Percentiles rank a stretch among this genome's conserved stretches.
Conservation (phyloP, 2,113 vertebrate genomes). For the Cyprinodon brontotheroides region DNA sequence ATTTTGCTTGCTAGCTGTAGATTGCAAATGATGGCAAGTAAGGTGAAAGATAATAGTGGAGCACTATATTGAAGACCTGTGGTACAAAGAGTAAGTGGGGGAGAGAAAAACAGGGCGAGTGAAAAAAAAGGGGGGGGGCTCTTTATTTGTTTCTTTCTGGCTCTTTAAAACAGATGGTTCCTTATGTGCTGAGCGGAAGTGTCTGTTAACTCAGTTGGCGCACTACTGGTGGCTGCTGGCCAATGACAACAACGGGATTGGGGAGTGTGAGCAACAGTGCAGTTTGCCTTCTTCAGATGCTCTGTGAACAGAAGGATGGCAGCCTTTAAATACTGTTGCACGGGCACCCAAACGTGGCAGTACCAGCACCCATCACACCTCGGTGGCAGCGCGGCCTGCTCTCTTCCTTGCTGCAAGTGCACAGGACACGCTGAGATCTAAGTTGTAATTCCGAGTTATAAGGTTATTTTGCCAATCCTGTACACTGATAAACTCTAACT, state of each 20-base stretch:
- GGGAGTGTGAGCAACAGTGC: constrained; percentile 96
- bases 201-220: constrained; percentile 99
- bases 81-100: constrained; percentile 30
- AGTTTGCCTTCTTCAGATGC: constrained; percentile 96
- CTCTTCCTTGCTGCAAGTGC: constrained; percentile 65
- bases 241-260: constrained; percentile 94
- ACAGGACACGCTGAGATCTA: constrained; percentile 50
- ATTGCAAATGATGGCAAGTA: constrained; percentile 47
- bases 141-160: constrained; percentile 75
- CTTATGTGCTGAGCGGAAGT: constrained; percentile 98
- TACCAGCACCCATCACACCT: constrained; percentile 76
- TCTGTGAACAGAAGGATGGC: constrained; percentile 95
- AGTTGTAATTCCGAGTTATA: not conserved
- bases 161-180: constrained; percentile 95
- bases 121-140: constrained; percentile 15
- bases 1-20: constrained; percentile 42
- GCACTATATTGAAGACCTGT: constrained; percentile 31
- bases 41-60: constrained; percentile 47
- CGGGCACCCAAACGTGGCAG: constrained; percentile 81
- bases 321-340: constrained; percentile 90
- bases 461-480: not conserved
- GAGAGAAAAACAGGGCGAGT: constrained; percentile 37
- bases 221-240: constrained; percentile 89
- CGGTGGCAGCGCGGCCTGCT: constrained; percentile 81
- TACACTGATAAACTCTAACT: not conserved